phyloP scores from a whole-genome alignment of 2,113 vertebrate genomes.

The Barnardius zonarius region DNA sequence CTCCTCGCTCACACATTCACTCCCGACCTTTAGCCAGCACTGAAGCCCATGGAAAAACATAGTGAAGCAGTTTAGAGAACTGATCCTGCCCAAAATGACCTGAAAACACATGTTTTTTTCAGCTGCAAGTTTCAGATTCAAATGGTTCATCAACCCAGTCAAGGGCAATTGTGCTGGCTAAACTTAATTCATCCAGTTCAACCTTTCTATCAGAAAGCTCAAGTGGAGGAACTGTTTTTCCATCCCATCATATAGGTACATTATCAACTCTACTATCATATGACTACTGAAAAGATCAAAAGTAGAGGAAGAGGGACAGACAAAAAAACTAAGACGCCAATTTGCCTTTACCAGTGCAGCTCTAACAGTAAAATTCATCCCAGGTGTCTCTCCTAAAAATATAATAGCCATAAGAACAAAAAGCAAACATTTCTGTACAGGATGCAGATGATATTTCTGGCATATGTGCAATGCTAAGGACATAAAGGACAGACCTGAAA shows the following conservation, averaged over 20 bases:
- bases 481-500: neutral
- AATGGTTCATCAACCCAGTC: neutral
- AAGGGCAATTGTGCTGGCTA: neutral
- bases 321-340: neutral
- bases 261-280: neutral
- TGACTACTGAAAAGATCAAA: neutral
- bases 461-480: neutral
- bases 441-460: neutral
- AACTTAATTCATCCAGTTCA: neutral
- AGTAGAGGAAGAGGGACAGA: neutral
- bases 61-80: neutral
- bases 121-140: neutral
- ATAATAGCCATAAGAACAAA: neutral
- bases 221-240: neutral
- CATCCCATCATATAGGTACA: neutral
- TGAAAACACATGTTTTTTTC: accelerated
- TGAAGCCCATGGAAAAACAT: neutral
- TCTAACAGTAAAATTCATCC: neutral
- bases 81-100: neutral
- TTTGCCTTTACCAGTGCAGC: neutral
- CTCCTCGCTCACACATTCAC: neutral
- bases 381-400: neutral
- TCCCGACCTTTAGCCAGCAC: neutral
- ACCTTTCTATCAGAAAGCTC: neutral
- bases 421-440: neutral